Base-by-base conservation (phyloP, 2,888 invertebrate genomes). In the Rhagophthalmus giganteus region DNA sequence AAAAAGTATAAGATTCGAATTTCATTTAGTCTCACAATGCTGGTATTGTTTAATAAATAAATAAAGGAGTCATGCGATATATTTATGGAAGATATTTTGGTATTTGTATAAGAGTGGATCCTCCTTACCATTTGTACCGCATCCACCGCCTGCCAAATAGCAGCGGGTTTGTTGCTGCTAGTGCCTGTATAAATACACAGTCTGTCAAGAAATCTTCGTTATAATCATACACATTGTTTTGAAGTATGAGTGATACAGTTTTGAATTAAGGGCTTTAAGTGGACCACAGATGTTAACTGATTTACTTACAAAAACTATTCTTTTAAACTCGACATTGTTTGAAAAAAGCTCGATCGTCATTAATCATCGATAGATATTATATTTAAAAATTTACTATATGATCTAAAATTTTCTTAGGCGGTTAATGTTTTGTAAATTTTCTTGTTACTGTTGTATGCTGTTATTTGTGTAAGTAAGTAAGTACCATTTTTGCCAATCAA, bases 121-220 rank as follows among this genome's bases (percentile, higher is more conserved):
- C 55, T 45, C 37, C 31, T 32, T 44, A 55, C 63, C 60, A 60
- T 54, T 62, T 63, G 65, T 58, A 35, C 57, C 61, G 51, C 58
- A 52, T 65, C 62, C 49, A 54, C 58, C 49, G 61, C 55, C 59
- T 58, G 61, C 59, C 61, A 62, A 59, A 59, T 57, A 55, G 44
- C 57, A 58, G 49, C 54, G 49, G 52, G 69, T 69, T 69, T 69
- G 66, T 68, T 69, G 67, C 68, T 65, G 60, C 67, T 64, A 59
- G 61, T 64, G 54, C 58, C 58, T 62, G 58, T 60, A 64, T 55
- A 69, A 69, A 69, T 68, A 69, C 64, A 69, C 69, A 67, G 58
- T 59, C 65, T 66, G 69, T 68, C 68, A 68, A 60, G 63, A 59
- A 57, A 61, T 60, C 55, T 58, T 61, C 57, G 60, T 64, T 64